These are phyloP conservation scores for Euphonia xanthogaster DNA, from an alignment of 2,797 vertebrate genomes.

Conservation along the genomic window DNA sequence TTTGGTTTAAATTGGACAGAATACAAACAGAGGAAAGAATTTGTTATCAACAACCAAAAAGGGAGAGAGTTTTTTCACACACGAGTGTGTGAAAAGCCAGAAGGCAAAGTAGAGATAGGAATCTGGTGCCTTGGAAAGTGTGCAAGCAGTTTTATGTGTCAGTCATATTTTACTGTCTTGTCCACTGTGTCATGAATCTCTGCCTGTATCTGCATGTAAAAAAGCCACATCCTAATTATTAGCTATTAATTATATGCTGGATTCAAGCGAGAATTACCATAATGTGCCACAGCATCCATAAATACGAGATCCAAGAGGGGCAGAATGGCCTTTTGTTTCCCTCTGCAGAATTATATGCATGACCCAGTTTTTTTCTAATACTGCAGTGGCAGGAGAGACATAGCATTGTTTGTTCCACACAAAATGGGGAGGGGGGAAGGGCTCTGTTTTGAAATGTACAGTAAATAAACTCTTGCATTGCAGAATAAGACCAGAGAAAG, in stretches of 20 bases:
- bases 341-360: conserved; percentile 26
- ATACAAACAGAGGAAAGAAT: not conserved
- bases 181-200: not conserved
- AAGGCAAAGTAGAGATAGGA: not conserved
- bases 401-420: conserved; percentile 45
- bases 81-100: not conserved
- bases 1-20: not conserved
- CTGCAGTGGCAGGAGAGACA: not conserved
- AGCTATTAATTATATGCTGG: not conserved
- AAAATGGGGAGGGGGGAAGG: conserved; percentile 34
- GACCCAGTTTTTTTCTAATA: conserved; percentile 54
- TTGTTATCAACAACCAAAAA: not conserved
- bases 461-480: conserved; percentile 4
- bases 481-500: not conserved
- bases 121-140: not conserved
- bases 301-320: not conserved
- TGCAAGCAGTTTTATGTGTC: not conserved
- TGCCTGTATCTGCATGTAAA: not conserved
- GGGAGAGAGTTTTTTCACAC: not conserved
- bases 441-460: not conserved
- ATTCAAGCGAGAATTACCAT: not conserved
- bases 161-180: not conserved
- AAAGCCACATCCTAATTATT: not conserved
- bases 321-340: conserved; percentile 48
- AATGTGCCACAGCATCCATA: conserved; percentile 20